Base-by-base conservation (phyloP, 1,140 invertebrate genomes). In the Leptinotarsa texana region DNA sequence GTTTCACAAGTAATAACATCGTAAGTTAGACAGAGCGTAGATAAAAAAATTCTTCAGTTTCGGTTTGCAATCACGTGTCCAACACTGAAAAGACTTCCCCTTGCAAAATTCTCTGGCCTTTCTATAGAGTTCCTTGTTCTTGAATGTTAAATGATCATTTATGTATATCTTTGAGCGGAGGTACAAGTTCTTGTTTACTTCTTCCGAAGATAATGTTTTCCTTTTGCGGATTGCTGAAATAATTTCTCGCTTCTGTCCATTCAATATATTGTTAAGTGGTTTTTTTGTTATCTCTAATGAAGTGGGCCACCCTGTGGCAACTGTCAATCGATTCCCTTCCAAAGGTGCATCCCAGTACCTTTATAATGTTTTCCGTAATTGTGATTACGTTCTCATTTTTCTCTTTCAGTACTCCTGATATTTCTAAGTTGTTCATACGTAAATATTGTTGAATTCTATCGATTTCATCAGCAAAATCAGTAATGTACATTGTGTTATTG, bases 181-280 rank as follows among this genome's bases (percentile, higher is more conserved):
- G 49, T 4, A 51, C 15, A 4, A 51, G 49, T 51, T 51, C 49
- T 51, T 51, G 49, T 51, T 51, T 2, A 51, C 49, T 51, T 51
- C 49, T 51, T 51, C 49, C 49, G 49, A 51, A 51, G 49, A 51
- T 51, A 51, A 51, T 51, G 49, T 51, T 51, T 51, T 51, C 17
- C 49, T 51, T 51, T 51, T 51, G 49, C 49, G n/a, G n/a, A n/a
- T n/a, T n/a, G n/a, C n/a, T 22, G 22, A 22, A 22, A 51, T 51
- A 3, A 51, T 51, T 51, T 51, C 3, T 3, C 17, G 49, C 17
- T 51, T 51, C 49, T 51, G 49, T 17, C 49, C 3, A 17, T 51
- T 51, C 49, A 51, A 51, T 51, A 51, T 51, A 13, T 13, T 51
- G 49, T 51, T 4, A 51, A 2, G 49, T 51, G 49, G 49, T 3